Base-by-base conservation (phyloP, 2,888 invertebrate species). In the Thalpophila matura region DNA sequence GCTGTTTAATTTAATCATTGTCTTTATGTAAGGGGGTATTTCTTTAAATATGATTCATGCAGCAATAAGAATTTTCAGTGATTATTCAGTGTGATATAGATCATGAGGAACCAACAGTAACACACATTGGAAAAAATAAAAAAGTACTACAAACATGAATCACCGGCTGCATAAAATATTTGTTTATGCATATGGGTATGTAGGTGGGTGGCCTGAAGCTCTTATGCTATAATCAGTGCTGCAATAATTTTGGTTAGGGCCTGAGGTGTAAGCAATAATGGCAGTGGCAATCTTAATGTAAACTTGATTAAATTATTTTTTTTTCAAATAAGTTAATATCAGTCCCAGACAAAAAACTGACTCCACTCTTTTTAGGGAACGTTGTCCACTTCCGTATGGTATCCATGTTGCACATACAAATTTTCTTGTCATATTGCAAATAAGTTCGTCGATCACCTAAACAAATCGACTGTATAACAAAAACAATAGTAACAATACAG, bases 401-500 rank as follows among this genome's bases (percentile, higher is more conserved):
- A n/a, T n/a, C n/a, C n/a, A n/a, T n/a, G n/a, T n/a, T n/a, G n/a
- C n/a, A n/a, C n/a, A n/a, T n/a, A 33, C 1, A 9, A 3, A 4
- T n/a, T 38, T 27, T 29, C 4, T 43, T 22, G 4, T 6, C 4
- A 29, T 24, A 43, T 6, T 18, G 14, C 10, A 20, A 20, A 9
- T n/a, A 7, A 5, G 3, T 26, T 46, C 6, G 14, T n/a, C 2
- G 42, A 45, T 9, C 3, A 20, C 1, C 10, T 20, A 1, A 47
- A 33, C 18, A 49, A 27, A 40, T 51, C n/a, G 31, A 4, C 5
- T 38, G 7, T 26, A 51, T 45, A 64, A 71, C 49, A 74, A 67
- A 67, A 60, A 46, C 60, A 73, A 53, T 57, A 74, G 65, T 66
- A 60, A 46, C 60, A 73, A 53, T 57, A 51, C 7, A 64, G 54